phyloP scores from a whole-genome alignment of 53 echinoderm and acorn worm species.

The Actinopyga echinites region DNA sequence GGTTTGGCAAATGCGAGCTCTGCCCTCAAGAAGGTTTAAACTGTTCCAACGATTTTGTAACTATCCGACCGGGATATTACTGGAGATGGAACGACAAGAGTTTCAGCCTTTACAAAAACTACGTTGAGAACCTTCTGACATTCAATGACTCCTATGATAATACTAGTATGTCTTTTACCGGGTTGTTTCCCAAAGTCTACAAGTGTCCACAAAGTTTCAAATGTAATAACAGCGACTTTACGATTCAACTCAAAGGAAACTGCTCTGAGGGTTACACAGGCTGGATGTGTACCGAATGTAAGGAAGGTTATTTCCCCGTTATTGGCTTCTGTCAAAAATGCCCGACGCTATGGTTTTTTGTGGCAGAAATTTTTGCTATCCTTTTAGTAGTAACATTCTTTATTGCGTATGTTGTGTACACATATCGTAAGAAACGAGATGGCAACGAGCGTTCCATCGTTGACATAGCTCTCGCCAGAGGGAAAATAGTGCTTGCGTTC shows the following conservation, averaged over 20 bases:
- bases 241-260: neutral
- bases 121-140: neutral
- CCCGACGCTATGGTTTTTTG: neutral
- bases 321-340: conserved; percentile 21
- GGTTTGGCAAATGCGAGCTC: conserved; percentile 12
- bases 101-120: neutral
- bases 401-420: neutral
- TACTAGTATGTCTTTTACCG: neutral
- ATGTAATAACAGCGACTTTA: neutral
- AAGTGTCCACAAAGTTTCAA: neutral
- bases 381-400: neutral
- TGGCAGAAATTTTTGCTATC: neutral
- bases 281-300: conserved; percentile 47
- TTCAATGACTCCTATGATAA: neutral
- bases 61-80: conserved; percentile 6
- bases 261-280: conserved; percentile 44
- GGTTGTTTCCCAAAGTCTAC: neutral
- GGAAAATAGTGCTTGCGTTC: conserved; percentile 23
- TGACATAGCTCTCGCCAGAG: conserved; percentile 8
- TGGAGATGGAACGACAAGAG: conserved; percentile 14
- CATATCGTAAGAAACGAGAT: neutral
- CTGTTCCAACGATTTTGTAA: conserved; percentile 6
- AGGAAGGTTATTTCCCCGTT: neutral
- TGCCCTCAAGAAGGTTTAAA: conserved; percentile 15
- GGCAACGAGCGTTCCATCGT: neutral